These are phyloP conservation scores for Rhinichthys osculus DNA, from an alignment of 2,797 vertebrate genomes.

Conservation along the genomic window DNA sequence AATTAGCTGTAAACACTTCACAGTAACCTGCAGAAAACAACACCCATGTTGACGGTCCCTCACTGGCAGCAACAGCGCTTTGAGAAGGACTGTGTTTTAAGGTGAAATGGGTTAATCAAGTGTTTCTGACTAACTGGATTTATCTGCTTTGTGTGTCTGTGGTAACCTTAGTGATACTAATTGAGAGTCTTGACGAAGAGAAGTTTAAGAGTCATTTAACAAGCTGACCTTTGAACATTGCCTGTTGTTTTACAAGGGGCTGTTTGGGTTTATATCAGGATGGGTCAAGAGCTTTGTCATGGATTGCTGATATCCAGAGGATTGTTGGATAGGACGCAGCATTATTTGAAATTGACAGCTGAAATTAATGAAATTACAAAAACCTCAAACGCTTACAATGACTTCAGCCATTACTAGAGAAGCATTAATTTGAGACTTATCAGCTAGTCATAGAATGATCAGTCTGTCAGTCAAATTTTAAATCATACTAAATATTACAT, in stretches of 20 bases:
- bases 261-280: conserved; percentile 13
- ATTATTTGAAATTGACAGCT: too few relatives aligned
- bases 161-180: conserved; percentile 24
- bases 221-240: conserved; percentile 24
- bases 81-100: conserved; percentile 14
- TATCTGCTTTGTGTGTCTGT: conserved; percentile 20
- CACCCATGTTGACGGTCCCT: neutral
- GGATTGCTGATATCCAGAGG: neutral
- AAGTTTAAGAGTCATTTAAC: conserved; percentile 39
- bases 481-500: neutral
- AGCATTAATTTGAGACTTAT: too few relatives aligned
- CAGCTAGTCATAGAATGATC: too few relatives aligned
- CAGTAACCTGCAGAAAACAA: conserved; percentile 12
- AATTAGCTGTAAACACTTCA: conserved; percentile 26
- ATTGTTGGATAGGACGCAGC: neutral
- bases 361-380: neutral
- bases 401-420: neutral
- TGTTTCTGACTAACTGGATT: conserved; percentile 10
- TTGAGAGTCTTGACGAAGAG: conserved; percentile 9
- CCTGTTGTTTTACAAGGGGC: conserved; percentile 7
- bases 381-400: neutral
- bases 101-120: conserved; percentile 8
- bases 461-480: neutral
- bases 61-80: neutral
- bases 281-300: conserved; percentile 14